Conservation (phyloP, 2,888 invertebrate species). For the Spatulosminthurus flaviceps region DNA sequence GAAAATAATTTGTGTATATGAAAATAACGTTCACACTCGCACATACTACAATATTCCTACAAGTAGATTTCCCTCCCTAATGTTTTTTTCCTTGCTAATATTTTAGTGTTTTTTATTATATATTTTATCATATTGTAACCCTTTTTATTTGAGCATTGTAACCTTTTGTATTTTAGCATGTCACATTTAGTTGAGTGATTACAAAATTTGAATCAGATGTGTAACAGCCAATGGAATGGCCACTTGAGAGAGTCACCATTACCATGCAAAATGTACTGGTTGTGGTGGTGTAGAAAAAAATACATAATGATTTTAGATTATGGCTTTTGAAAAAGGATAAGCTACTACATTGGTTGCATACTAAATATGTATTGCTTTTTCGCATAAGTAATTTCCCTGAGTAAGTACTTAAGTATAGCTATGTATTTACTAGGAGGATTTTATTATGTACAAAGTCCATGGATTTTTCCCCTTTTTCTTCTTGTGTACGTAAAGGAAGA, state of each 20-base stretch:
- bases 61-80: too few relatives aligned
- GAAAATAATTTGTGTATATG: neutral
- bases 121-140: neutral
- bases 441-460: too few relatives aligned
- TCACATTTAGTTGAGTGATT: slow-evolving; percentile 5
- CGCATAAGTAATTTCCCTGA: slow-evolving; percentile 5
- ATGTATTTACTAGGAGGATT: too few relatives aligned
- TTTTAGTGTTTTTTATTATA: neutral
- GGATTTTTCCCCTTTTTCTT: too few relatives aligned
- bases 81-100: too few relatives aligned
- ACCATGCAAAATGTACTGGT: neutral
- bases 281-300: neutral
- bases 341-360: neutral
- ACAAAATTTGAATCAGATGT: neutral
- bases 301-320: too few relatives aligned
- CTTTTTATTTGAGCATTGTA: neutral
- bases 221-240: too few relatives aligned
- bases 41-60: too few relatives aligned
- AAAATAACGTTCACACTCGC: too few relatives aligned
- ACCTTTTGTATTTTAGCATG: slow-evolving; percentile 12
- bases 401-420: too few relatives aligned
- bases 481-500: neutral
- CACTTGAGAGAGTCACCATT: slow-evolving; percentile 18
- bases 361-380: neutral
- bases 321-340: too few relatives aligned